These are phyloP conservation scores for Hyposoter dolosus DNA, from an alignment of 2,888 invertebrate genomes.

Conservation along the genomic window DNA sequence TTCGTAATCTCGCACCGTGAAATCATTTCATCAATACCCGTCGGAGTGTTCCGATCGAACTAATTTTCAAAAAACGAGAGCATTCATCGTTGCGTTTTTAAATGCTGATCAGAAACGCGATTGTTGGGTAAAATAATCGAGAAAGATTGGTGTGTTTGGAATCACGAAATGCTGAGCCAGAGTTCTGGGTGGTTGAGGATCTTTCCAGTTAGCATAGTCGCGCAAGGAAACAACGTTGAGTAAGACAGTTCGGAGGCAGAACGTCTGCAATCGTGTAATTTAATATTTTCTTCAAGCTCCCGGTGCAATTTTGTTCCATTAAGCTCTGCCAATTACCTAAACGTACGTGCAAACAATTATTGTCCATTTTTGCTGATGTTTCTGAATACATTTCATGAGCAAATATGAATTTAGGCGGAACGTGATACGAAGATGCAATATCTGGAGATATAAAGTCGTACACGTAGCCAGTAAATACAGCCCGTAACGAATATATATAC, in stretches of 20 bases:
- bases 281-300: not conserved
- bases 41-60: not conserved
- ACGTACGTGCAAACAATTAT: not conserved
- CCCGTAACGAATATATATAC: constrained; percentile 1
- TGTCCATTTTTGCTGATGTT: not conserved
- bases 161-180: not conserved
- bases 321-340: not conserved
- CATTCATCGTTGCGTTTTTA: not conserved
- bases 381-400: constrained; percentile 5
- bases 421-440: constrained; percentile 32
- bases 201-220: not conserved
- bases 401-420: constrained; percentile 27
- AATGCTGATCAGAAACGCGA: not conserved
- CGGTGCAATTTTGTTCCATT: not conserved
- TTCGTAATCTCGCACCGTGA: not conserved
- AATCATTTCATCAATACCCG: constrained; percentile 2
- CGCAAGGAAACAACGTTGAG: not conserved
- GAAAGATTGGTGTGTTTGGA: not conserved
- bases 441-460: not conserved
- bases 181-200: not conserved
- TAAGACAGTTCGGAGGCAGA: not conserved
- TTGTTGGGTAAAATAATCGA: not conserved
- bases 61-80: not conserved
- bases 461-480: not conserved
- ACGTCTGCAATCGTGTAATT: not conserved